Evolutionary conservation across 2,888 invertebrate genomes (phyloP), one percentile per base, ranked within the genome.

Genomic region (Lumbricus terrestris): DNA sequence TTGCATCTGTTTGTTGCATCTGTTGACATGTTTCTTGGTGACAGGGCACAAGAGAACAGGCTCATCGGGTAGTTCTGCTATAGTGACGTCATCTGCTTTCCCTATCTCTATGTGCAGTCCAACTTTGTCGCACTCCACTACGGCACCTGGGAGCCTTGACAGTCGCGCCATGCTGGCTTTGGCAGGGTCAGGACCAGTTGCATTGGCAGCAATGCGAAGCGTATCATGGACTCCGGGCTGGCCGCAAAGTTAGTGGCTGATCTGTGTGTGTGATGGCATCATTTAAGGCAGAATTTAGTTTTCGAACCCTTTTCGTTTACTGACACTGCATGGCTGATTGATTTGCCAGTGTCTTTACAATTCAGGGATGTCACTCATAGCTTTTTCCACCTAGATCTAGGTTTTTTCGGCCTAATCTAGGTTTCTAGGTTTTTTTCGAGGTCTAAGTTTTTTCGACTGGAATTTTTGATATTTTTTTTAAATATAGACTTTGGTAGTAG

Each of bases 221-320:
- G 37, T 35, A 33, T 85, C 85, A 23, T 85, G 85, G 85, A 37
- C 85, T 34, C 34, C 85, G 16, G 85, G 85, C 85, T 85, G 85
- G 85, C 85, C 34, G 16, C 85, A 85, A 85, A 85, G 85, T 85
- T 85, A 85, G 85, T 69, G 69, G 69, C 69, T 69, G 69, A 69
- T 11, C 69, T n/a, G 69, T 69, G n/a, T n/a, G n/a, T n/a, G n/a
- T n/a, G 69, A 69, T 69, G n/a, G 69, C 6, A n/a, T 69, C 69
- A 11, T 69, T 69, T 40, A 69, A n/a, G 69, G n/a, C 69, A n/a
- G n/a, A 69, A n/a, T 69, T 69, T 69, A 69, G n/a, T 29, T 69
- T 69, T 69, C n/a, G 69, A 16, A 69, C n/a, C n/a, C n/a, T n/a
- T 69, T 69, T 69, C 8, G 0, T 69, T 11, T 69, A 69, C 69